phyloP scores from a whole-genome alignment of 2,888 invertebrate genomes.

The Amphipoea oculea region DNA sequence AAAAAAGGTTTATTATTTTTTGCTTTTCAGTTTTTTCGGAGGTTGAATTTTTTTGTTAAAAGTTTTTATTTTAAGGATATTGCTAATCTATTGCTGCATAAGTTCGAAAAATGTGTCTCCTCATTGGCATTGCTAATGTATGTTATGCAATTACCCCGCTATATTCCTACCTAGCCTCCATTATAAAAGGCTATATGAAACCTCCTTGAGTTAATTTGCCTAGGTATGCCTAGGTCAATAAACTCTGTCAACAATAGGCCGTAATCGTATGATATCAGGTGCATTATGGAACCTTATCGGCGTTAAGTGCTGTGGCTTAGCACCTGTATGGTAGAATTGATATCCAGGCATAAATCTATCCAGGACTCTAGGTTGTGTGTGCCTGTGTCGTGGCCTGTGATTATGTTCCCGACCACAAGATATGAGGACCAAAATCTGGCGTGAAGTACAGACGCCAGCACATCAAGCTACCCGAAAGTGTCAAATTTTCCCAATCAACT shows the following conservation, averaged over 20 bases:
- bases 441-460: not conserved
- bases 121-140: no score
- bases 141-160: not conserved
- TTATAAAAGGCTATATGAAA: not conserved
- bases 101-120: no score
- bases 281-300: slow-evolving; percentile 47
- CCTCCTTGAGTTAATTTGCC: slow-evolving; percentile 6
- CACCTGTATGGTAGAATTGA: slow-evolving; percentile 13
- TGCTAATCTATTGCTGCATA: no score
- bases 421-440: not conserved
- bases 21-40: no score
- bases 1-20: no score
- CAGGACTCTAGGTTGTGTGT: not conserved
- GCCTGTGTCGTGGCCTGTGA: no score
- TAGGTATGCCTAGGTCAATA: slow-evolving; percentile 43
- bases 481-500: no score
- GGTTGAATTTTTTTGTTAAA: no score
- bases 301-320: slow-evolving; percentile 8
- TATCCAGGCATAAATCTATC: not conserved
- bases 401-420: not conserved
- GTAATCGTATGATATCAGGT: slow-evolving; percentile 37
- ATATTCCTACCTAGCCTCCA: not conserved
- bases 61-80: no score
- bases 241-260: slow-evolving; percentile 49
- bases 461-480: no score